Conservation (phyloP, 2,888 invertebrate genomes). For the Melikaiella ostensackeni region DNA sequence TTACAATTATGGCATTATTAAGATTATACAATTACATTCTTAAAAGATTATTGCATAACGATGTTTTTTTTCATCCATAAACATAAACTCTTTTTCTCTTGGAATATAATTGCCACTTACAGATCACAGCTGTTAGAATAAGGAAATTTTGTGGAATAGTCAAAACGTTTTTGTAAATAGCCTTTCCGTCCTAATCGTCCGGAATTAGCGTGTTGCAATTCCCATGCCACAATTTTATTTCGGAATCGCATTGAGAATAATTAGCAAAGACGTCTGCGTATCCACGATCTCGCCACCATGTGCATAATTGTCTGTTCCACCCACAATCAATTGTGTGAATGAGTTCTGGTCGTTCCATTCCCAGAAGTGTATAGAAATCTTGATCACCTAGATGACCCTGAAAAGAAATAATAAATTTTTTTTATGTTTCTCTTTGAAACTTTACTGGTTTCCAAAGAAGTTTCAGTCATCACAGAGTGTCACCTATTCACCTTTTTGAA, state of each 20-base stretch:
- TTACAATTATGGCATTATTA: background rate
- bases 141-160: background rate
- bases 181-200: slow-evolving; percentile 58
- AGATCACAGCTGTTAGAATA: slow-evolving; percentile 14
- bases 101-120: slow-evolving; percentile 14
- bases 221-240: slow-evolving; percentile 85
- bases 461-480: no score
- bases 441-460: no score
- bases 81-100: background rate
- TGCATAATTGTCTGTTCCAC: slow-evolving; percentile 90
- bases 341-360: slow-evolving; percentile 83
- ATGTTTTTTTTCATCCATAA: background rate
- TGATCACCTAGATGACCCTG: slow-evolving; percentile 89
- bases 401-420: slow-evolving; percentile 45
- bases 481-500: no score
- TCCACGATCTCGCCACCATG: slow-evolving; percentile 89
- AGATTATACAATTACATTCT: background rate
- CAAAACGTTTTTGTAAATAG: background rate
- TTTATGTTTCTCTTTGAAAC: no score
- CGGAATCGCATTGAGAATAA: slow-evolving; percentile 84
- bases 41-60: background rate
- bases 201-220: slow-evolving; percentile 87
- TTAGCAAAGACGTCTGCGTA: slow-evolving; percentile 85
- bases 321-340: slow-evolving; percentile 87
- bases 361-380: slow-evolving; percentile 87